Conservation (phyloP, 2,113 vertebrate genomes). For the Elaphurus davidianus region DNA sequence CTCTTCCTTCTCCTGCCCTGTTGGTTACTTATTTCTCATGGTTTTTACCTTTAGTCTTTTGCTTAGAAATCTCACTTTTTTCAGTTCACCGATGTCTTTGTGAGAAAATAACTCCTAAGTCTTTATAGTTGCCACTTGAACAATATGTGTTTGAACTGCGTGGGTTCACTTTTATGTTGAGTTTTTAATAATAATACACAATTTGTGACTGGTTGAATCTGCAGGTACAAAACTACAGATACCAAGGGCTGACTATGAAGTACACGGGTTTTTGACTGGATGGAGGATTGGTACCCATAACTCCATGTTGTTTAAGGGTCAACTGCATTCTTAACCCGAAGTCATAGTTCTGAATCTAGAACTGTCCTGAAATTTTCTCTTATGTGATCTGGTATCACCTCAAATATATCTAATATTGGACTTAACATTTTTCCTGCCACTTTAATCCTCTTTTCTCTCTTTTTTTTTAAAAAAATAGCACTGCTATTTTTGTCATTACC, state of each 20-base stretch:
- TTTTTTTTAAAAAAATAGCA: background rate
- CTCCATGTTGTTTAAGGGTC: background rate
- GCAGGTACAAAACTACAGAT: background rate
- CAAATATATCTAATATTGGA: background rate
- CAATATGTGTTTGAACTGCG: background rate
- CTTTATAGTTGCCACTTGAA: background rate
- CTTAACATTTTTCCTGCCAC: background rate
- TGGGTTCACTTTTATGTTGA: background rate
- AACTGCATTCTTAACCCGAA: background rate
- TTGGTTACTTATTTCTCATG: background rate
- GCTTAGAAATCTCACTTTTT: constrained; percentile 25
- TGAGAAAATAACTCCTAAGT: background rate
- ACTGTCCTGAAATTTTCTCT: background rate
- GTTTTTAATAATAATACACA: background rate
- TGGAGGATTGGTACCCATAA: background rate
- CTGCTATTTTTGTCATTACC: background rate
- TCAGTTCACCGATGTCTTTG: background rate
- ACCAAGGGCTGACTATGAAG: background rate
- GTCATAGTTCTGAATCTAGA: background rate
- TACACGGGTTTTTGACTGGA: background rate
- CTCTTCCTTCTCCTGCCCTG: background rate
- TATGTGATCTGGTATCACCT: background rate
- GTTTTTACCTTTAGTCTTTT: constrained; percentile 33
- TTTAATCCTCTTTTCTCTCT: background rate
- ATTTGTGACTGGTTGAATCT: background rate